Evolutionary conservation across 2,113 vertebrate genomes (phyloP).

Genomic region (Pygoscelis antarcticus): DNA sequence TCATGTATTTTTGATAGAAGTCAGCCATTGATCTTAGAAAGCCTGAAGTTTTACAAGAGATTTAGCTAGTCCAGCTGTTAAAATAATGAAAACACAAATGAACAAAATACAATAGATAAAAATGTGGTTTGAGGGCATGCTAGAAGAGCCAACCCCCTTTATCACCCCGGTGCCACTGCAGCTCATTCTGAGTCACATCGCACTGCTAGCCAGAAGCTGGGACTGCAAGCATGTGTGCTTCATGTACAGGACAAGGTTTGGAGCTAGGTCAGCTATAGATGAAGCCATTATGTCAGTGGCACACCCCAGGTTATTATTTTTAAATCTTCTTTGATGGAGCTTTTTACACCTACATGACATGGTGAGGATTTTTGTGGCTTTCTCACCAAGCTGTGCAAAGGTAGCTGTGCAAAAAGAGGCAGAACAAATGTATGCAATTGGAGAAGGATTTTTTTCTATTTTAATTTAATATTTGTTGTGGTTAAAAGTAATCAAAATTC

Average conservation of each 20-base stretch:
- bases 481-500: neutral
- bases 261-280: neutral
- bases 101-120: neutral
- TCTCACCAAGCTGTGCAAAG: neutral
- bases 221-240: neutral
- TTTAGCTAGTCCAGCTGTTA: constrained; percentile 11
- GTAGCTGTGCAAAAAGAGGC: neutral
- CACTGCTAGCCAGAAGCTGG: neutral
- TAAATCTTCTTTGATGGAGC: neutral
- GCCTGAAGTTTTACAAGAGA: neutral
- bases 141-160: neutral
- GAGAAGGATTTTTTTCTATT: neutral
- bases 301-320: neutral
- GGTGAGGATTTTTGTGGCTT: neutral
- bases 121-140: neutral
- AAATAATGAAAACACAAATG: neutral
- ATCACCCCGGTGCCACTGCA: neutral
- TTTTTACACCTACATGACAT: neutral
- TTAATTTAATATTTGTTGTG: neutral
- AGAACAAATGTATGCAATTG: neutral
- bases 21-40: neutral
- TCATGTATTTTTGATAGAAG: neutral
- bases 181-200: neutral
- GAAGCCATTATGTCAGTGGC: neutral
- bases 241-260: neutral